Percentiles rank a stretch among this genome's conserved stretches.
Conservation (phyloP, 1,140 invertebrate species). For the Brachystomella parvula region DNA sequence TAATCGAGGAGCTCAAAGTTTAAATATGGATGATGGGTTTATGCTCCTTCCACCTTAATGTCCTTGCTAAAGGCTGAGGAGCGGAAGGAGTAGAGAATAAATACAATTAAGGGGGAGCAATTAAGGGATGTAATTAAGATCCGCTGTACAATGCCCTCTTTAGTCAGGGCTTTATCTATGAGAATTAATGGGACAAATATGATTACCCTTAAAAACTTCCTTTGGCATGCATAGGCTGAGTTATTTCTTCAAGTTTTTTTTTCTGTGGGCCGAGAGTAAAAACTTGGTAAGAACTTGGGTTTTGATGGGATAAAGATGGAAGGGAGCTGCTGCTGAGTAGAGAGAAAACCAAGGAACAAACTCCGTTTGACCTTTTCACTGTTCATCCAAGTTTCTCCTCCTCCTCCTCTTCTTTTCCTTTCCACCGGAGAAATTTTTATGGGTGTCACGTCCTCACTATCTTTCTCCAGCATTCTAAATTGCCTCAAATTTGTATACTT, state of each 20-base stretch:
- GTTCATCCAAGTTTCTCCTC: too few species aligned
- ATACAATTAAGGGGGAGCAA: constrained; percentile 6
- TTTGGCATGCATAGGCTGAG: too few species aligned
- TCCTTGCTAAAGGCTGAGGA: neutral
- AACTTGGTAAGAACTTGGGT: too few species aligned
- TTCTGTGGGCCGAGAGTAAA: too few species aligned
- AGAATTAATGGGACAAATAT: constrained; percentile 10
- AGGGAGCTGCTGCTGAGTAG: too few species aligned
- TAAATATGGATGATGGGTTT: constrained; percentile 5
- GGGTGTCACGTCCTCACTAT: neutral
- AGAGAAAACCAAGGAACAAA: neutral
- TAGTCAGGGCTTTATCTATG: neutral
- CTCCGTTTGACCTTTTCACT: neutral
- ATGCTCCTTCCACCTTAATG: neutral
- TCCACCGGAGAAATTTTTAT: neutral
- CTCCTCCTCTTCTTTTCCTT: too few species aligned
- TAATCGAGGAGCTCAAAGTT: neutral
- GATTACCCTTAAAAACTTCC: constrained; percentile 4
- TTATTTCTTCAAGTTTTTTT: too few species aligned
- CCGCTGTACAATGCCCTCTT: too few species aligned
- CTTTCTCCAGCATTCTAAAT: neutral
- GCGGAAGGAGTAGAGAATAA: neutral
- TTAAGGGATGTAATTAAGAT: constrained; percentile 1
- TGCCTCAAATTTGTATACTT: neutral
- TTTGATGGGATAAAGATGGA: neutral